A percentile compares a stretch with the other conserved stretches of the same genome.
phyloP scores from a whole-genome alignment of 2,888 invertebrate genomes.

The Eupithecia abbreviata region DNA sequence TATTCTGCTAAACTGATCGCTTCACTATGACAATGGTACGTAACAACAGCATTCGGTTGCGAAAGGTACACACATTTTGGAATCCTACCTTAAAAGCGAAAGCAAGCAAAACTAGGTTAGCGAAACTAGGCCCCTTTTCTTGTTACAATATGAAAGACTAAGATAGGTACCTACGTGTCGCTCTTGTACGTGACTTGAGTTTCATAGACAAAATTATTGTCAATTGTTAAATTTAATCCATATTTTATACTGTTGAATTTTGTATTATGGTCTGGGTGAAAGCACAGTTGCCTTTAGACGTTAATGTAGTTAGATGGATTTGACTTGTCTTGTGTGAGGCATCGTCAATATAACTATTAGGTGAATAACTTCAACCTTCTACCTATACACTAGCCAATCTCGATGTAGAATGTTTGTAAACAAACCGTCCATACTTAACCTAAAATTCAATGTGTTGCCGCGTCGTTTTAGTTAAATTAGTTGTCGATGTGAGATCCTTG shows the following conservation, averaged over 20 bases:
- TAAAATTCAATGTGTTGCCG: no score
- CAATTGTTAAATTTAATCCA: slow-evolving; percentile 52
- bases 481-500: no score
- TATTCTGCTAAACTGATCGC: neutral
- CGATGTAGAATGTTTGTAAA: no score
- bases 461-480: no score
- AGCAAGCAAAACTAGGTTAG: neutral
- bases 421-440: no score
- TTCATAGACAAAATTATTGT: slow-evolving; percentile 33
- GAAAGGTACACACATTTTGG: neutral
- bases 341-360: neutral
- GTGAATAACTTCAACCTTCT: neutral
- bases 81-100: neutral
- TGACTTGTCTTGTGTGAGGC: neutral
- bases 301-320: neutral
- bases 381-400: no score
- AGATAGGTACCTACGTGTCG: slow-evolving; percentile 1
- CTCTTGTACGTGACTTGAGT: slow-evolving; percentile 17
- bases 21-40: neutral
- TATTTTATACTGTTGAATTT: slow-evolving; percentile 61
- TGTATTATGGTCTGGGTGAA: slow-evolving; percentile 33
- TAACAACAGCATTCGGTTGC: neutral
- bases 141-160: slow-evolving; percentile 10
- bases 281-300: slow-evolving; percentile 23
- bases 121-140: slow-evolving; percentile 5